Percentiles rank a stretch among this genome's conserved stretches.
These are phyloP conservation scores for Chamaetylas fuelleborni DNA, from an alignment of 2,113 vertebrate genomes.

Conservation along the genomic window DNA sequence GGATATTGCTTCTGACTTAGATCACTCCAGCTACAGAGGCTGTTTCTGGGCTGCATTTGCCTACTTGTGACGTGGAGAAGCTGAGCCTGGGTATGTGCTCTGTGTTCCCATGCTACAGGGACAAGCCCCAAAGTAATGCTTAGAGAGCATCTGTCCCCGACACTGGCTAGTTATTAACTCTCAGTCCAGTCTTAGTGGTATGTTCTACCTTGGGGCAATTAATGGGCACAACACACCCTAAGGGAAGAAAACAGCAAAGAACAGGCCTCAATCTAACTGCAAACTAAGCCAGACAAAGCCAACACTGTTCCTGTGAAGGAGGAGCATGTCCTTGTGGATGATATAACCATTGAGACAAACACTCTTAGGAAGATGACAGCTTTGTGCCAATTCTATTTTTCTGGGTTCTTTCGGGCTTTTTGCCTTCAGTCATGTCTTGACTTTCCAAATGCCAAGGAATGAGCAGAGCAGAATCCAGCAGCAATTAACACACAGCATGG, in stretches of 20 bases:
- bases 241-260: not conserved
- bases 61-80: not conserved
- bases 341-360: not conserved
- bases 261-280: not conserved
- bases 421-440: not conserved
- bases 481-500: not conserved
- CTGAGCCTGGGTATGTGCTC: not conserved
- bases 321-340: not conserved
- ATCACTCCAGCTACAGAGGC: not conserved
- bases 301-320: not conserved
- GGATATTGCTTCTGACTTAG: slow-evolving; percentile 6
- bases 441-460: not conserved
- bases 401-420: not conserved
- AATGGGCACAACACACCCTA: not conserved
- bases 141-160: not conserved
- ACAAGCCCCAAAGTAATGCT: not conserved
- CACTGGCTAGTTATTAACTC: not conserved
- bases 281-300: not conserved
- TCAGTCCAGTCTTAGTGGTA: not conserved
- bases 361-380: not conserved
- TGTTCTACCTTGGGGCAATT: not conserved
- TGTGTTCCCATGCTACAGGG: fast-evolving
- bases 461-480: not conserved
- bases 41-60: not conserved
- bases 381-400: not conserved